A percentile compares a stretch with the other conserved stretches of the same genome.
Evolutionary conservation across 2,888 invertebrate species (phyloP).

Genomic region (Coenonympha arcania): DNA sequence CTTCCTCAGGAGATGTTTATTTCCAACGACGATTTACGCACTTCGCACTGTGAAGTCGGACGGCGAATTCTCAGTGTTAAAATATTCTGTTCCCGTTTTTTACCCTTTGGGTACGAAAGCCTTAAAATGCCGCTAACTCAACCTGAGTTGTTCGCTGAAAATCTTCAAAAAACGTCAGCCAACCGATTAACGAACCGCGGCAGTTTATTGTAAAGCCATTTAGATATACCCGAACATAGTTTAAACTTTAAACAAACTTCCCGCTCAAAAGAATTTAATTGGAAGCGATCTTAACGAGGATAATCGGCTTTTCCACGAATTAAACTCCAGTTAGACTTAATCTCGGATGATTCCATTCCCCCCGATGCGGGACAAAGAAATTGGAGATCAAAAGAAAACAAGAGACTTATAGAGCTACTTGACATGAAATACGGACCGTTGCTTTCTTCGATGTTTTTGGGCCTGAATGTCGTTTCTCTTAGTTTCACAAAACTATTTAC

Average conservation of each 20-base stretch:
- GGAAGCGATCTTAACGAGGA: constrained; percentile 3
- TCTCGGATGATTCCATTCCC: constrained; percentile 11
- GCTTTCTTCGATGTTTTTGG: no score
- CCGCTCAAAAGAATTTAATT: constrained; percentile 8
- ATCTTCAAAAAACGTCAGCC: background rate
- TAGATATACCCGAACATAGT: background rate
- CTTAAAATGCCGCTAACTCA: no score
- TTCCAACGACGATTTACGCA: no score
- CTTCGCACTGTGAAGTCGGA: no score
- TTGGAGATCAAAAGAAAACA: constrained; percentile 1
- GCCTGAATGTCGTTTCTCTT: no score
- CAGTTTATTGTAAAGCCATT: background rate
- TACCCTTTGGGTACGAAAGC: no score
- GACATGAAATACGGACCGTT: background rate
- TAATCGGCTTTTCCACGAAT: constrained; percentile 15
- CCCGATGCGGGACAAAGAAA: background rate
- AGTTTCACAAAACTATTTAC: no score
- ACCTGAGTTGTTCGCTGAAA: no score
- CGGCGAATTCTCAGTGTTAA: no score
- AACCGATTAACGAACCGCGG: background rate
- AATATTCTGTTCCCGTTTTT: no score
- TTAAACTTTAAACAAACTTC: background rate
- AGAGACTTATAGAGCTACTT: background rate
- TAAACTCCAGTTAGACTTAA: constrained; percentile 13
- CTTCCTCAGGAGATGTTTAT: no score